phyloP scores from a whole-genome alignment of 2,797 vertebrate species.

The Anas flavirostris region DNA sequence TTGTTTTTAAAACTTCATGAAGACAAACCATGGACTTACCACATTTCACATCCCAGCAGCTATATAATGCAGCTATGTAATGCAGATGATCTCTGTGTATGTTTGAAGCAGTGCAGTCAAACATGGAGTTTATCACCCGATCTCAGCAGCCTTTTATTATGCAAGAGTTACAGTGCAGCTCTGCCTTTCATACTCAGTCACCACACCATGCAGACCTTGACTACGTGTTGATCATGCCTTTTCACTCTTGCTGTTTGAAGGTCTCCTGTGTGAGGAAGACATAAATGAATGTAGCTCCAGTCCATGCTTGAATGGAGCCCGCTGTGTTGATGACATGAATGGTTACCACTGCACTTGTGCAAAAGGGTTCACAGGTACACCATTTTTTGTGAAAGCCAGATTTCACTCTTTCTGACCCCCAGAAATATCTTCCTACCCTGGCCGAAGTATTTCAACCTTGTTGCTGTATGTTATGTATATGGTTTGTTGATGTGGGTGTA shows the following conservation, averaged over 20 bases:
- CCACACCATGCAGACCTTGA: not conserved
- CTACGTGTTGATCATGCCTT: not conserved
- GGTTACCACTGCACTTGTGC: conserved; percentile 87
- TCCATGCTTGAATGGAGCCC: conserved; percentile 90
- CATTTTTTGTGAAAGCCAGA: not conserved
- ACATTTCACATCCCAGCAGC: not conserved
- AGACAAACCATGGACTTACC: not conserved
- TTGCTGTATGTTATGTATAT: not conserved
- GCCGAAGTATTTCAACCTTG: not conserved
- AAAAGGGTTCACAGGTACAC: conserved; percentile 88
- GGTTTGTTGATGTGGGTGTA: not conserved
- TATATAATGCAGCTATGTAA: not conserved
- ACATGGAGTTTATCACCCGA: not conserved
- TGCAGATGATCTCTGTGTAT: not conserved
- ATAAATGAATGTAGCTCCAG: conserved; percentile 91
- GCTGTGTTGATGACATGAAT: conserved; percentile 88
- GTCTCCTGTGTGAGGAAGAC: conserved; percentile 89
- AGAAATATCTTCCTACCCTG: not conserved
- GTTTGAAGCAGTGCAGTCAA: not conserved
- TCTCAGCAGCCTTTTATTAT: not conserved
- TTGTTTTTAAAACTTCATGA: not conserved
- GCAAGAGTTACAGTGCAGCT: not conserved
- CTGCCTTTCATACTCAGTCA: not conserved
- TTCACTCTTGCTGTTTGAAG: conserved; percentile 74
- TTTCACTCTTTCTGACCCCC: not conserved